Conservation (phyloP, 1,140 invertebrate species). For the Neomicropteryx cornuta region DNA sequence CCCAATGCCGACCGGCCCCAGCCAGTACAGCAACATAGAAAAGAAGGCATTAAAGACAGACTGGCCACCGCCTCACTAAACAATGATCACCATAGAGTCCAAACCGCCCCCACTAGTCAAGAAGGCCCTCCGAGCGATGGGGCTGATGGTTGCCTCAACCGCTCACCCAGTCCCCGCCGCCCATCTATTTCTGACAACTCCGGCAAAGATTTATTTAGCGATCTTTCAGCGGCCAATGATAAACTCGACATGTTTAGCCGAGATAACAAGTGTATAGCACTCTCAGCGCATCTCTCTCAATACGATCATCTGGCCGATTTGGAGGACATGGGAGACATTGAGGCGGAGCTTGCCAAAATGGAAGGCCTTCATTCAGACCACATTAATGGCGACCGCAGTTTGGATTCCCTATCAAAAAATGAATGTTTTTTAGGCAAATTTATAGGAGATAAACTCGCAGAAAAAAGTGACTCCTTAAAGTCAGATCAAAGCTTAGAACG, state of each 20-base stretch:
- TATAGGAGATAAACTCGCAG: slow-evolving; percentile 38
- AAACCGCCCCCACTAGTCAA: slow-evolving; percentile 27
- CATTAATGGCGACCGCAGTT: slow-evolving; percentile 25
- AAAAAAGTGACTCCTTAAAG: slow-evolving; percentile 34
- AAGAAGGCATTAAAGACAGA: slow-evolving; percentile 26
- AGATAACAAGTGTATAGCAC: slow-evolving; percentile 14
- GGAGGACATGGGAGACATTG: slow-evolving; percentile 49
- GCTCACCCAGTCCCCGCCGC: slow-evolving; percentile 8
- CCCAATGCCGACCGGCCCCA: slow-evolving; percentile 16
- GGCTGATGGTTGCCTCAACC: slow-evolving; percentile 25
- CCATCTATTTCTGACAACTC: slow-evolving; percentile 9
- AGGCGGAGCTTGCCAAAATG: slow-evolving; percentile 55
- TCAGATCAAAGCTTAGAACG: slow-evolving; percentile 7
- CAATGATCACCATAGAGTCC: slow-evolving; percentile 23
- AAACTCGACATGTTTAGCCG: slow-evolving; percentile 8
- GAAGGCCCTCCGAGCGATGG: slow-evolving; percentile 24
- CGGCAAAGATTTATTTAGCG: slow-evolving; percentile 7
- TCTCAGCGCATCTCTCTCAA: slow-evolving; percentile 18
- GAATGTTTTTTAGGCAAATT: slow-evolving; percentile 7
- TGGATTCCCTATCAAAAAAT: slow-evolving; percentile 3
- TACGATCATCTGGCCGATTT: slow-evolving; percentile 33
- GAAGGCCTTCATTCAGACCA: slow-evolving; percentile 37
- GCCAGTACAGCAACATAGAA: slow-evolving; percentile 14
- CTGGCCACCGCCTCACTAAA: slow-evolving; percentile 12
- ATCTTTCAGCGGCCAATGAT: slow-evolving; percentile 9